These are phyloP conservation scores for Channa maculata DNA, from an alignment of 2,113 vertebrate genomes.

Conservation along the genomic window DNA sequence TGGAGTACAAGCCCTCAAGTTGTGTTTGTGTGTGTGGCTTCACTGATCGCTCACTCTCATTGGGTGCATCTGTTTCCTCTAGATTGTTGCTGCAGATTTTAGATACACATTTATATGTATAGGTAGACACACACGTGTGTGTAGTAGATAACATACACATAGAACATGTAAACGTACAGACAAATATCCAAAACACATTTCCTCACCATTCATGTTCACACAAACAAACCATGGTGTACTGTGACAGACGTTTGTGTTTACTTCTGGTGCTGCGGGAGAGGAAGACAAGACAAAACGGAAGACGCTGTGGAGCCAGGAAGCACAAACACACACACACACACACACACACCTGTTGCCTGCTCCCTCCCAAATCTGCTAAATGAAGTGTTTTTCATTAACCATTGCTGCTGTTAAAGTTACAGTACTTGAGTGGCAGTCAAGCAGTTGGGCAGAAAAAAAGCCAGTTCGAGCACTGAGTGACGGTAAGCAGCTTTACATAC, in stretches of 20 bases:
- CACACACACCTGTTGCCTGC: slow-evolving; percentile 37
- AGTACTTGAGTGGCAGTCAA: slow-evolving; percentile 44
- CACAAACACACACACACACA: slow-evolving; percentile 11
- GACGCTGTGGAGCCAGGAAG: slow-evolving; percentile 30
- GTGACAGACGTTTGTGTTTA: slow-evolving; percentile 47
- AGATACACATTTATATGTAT: neutral
- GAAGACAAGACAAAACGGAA: slow-evolving; percentile 52
- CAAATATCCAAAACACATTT: slow-evolving; percentile 4
- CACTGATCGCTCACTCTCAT: no score
- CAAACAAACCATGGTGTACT: slow-evolving; percentile 21
- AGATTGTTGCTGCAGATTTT: no score
- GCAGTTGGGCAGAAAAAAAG: slow-evolving; percentile 21
- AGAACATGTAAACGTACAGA: neutral
- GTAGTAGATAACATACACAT: neutral
- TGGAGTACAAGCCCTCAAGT: slow-evolving; percentile 59
- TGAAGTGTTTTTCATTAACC: slow-evolving; percentile 72
- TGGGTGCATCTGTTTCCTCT: no score
- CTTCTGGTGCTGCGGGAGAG: slow-evolving; percentile 44
- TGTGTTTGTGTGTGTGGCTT: slow-evolving; percentile 21
- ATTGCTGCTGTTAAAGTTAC: slow-evolving; percentile 55
- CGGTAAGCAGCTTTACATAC: slow-evolving; percentile 47
- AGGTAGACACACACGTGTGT: neutral
- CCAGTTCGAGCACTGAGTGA: slow-evolving; percentile 59
- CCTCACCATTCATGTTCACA: neutral
- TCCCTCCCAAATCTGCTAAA: slow-evolving; percentile 59